Conservation (phyloP, 2,797 vertebrate genomes). For the Spondyliosoma cantharus region DNA sequence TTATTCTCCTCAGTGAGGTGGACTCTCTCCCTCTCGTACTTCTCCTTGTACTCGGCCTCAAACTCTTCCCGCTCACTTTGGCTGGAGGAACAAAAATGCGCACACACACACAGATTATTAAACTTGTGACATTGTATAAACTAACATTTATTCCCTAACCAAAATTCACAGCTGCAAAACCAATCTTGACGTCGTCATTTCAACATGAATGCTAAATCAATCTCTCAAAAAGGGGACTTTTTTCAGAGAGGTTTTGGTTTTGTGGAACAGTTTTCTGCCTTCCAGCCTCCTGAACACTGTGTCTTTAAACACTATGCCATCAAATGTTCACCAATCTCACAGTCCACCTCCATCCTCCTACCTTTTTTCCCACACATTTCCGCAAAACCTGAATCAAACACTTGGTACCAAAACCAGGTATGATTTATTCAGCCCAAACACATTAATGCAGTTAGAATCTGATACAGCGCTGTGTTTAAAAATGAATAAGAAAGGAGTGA, state of each 20-base stretch:
- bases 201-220: background rate
- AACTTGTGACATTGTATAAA: constrained; percentile 20
- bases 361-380: constrained; percentile 26
- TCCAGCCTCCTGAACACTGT: background rate
- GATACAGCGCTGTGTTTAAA: constrained; percentile 56
- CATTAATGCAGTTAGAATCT: constrained; percentile 64
- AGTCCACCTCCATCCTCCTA: background rate
- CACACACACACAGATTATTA: constrained; percentile 39
- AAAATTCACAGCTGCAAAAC: constrained; percentile 26
- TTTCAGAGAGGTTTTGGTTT: constrained; percentile 9
- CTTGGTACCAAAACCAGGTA: constrained; percentile 37
- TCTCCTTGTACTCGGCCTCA: constrained; percentile 93
- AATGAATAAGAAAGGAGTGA: constrained; percentile 57
- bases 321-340: no score
- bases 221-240: constrained; percentile 8
- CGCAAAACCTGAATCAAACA: constrained; percentile 36
- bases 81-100: constrained; percentile 70
- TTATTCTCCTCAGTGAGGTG: constrained; percentile 93
- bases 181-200: constrained; percentile 9
- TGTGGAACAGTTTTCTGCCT: background rate
- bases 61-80: constrained; percentile 96
- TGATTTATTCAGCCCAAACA: constrained; percentile 61
- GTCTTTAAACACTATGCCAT: background rate
- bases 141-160: constrained; percentile 17
- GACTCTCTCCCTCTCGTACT: constrained; percentile 92